These are phyloP conservation scores for Tetramorium parvispinum DNA, from an alignment of 1,140 invertebrate genomes.

Conservation along the genomic window DNA sequence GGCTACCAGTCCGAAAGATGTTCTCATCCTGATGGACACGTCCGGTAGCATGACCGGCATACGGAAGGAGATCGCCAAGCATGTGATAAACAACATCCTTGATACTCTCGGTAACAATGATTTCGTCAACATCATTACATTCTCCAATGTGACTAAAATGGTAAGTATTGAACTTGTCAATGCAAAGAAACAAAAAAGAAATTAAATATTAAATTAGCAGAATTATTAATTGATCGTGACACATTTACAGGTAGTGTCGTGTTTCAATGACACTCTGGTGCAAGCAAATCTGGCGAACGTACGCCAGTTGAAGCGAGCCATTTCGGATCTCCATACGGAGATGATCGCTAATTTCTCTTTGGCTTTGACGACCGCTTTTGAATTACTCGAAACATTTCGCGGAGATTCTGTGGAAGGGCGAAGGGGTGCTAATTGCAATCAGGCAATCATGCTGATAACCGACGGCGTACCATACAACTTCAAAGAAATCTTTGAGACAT, in stretches of 20 bases:
- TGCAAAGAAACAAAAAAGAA: neutral
- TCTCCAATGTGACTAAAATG: slow-evolving; percentile 91
- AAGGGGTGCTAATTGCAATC: slow-evolving; percentile 90
- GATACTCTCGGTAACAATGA: slow-evolving; percentile 99
- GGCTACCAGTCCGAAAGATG: slow-evolving; percentile 98
- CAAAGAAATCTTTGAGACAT: slow-evolving; percentile 95
- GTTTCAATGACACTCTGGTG: slow-evolving; percentile 94
- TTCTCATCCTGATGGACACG: slow-evolving; percentile 97
- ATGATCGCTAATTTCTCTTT: slow-evolving; percentile 98
- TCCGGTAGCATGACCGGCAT: slow-evolving; percentile 99
- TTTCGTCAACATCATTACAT: slow-evolving; percentile 98
- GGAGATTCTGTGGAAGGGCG: slow-evolving; percentile 81
- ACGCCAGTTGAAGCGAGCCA: slow-evolving; percentile 92
- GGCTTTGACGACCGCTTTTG: slow-evolving; percentile 96
- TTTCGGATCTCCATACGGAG: slow-evolving; percentile 92
- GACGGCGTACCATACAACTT: slow-evolving; percentile 98
- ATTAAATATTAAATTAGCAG: neutral
- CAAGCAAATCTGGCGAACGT: slow-evolving; percentile 96
- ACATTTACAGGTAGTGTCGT: slow-evolving; percentile 89
- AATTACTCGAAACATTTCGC: slow-evolving; percentile 90
- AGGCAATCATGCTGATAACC: slow-evolving; percentile 99
- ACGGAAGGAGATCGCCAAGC: slow-evolving; percentile 96
- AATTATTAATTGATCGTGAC: slow-evolving; percentile 33
- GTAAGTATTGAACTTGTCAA: slow-evolving; percentile 68
- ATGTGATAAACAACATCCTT: slow-evolving; percentile 97